Evolutionary conservation across 2,113 vertebrate genomes (phyloP), one percentile per base, ranked within the genome.

Genomic region (Dasypus novemcinctus): DNA sequence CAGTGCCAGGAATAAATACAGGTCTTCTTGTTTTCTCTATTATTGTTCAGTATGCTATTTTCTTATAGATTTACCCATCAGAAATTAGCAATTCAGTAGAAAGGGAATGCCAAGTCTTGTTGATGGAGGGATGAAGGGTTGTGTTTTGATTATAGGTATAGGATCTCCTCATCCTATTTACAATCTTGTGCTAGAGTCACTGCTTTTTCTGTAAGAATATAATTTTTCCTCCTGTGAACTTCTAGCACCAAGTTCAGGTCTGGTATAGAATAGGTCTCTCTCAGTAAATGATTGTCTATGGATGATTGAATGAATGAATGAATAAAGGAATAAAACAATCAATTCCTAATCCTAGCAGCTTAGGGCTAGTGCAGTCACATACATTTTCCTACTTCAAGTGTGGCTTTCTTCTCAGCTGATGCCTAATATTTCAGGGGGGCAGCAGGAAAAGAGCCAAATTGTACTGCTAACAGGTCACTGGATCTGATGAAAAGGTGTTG

Each of bases 401-500:
- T 8, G 11, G 15, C 31, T 91, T 46, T 66, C 9, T 0, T 80
- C 89, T 89, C 7, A 17, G 72, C 38, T 9, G 52, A 84, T 74
- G 33, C 52, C 79, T 92, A 13, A 64, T 95, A 74, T 87, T 90
- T 96, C 41, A 66, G 41, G 49, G 43, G 75, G 61, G 66, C 38
- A 52, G 49, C 54, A 81, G 69, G 46, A 43, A 81, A 78, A 94
- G 61, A 76, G 86, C 38, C 52, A 86, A 80, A 93, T 93, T 80
- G 78, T 64, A 13, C 41, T 59, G 17, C 43, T 80, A 75, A 38
- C 27, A 33, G 93, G 52, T 91, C 91, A 66, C 27, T 68, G 38
- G 78, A 66, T 95, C 82, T 90, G 85, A 91, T 80, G 95, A 74
- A 78, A 96, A 46, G 61, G 78, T 64, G 31, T 83, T 93, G 46